Conservation (phyloP, 2,797 vertebrate genomes). For the Manis javanica region DNA sequence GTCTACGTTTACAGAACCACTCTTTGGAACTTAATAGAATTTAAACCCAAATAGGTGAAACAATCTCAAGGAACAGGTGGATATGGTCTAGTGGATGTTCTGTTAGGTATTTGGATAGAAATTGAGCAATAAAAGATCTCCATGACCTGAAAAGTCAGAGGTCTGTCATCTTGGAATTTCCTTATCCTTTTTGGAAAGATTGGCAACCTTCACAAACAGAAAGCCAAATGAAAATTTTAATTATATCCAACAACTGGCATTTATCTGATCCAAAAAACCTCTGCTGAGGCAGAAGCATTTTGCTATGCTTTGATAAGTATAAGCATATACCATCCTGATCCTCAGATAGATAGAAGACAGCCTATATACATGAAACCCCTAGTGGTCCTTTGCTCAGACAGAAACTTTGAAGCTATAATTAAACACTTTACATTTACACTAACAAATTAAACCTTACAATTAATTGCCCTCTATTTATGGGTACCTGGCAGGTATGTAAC, state of each 20-base stretch:
- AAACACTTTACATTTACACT: conserved; percentile 67
- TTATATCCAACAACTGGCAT: conserved; percentile 3
- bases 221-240: conserved; percentile 28
- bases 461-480: conserved; percentile 77
- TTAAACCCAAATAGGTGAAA: neutral
- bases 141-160: neutral
- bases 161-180: conserved; percentile 37
- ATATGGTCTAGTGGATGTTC: neutral
- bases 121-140: neutral
- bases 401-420: conserved; percentile 70
- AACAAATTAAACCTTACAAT: conserved; percentile 75
- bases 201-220: neutral
- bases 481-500: conserved; percentile 75
- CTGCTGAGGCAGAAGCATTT: conserved; percentile 12
- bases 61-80: neutral
- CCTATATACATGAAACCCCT: neutral
- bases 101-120: conserved; percentile 7
- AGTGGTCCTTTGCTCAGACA: neutral
- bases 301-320: neutral
- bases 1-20: conserved; percentile 27
- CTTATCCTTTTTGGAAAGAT: conserved; percentile 15
- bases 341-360: neutral
- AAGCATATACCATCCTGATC: neutral
- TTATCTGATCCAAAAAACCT: conserved; percentile 34
- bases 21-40: conserved; percentile 10